Evolutionary conservation across 2,797 vertebrate genomes (phyloP), one percentile per base, ranked within the genome.

Genomic region (Botia kubotai): DNA sequence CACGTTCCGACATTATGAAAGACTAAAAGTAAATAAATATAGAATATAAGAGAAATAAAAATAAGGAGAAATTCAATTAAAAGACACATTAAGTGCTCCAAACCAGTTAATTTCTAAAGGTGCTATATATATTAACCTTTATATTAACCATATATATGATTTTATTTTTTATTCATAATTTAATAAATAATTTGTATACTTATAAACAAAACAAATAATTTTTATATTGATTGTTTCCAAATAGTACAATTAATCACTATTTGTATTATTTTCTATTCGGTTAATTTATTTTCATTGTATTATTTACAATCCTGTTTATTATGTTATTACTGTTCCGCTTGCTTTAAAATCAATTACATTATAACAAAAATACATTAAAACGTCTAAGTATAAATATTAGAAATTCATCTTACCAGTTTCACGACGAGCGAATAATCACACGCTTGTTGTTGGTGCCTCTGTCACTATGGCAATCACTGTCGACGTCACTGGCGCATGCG

Each of bases 341-440:
- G 55, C 6, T 10, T 50, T 50, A 1, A 13, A 50, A 50, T 50
- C 48, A 50, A 50, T 63, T 36, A 36, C 26, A 36, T 63, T 33
- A 29, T 14, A 16, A 63, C 6, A 50, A 50, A 50, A 50, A 36
- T 36, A 36, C 33, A 36, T 36, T 36, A 36, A 36, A 36, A 52
- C 13, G 2, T 0, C 19, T 11, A 43, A 55, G 11, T 77, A 5
- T 5, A 14, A 50, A 75, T 16, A 75, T 33, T 19, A 21, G 1
- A 74, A 62, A 50, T 11, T 3, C 4, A 16, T 6, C n/a, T 78
- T 62, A 78, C 76, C 67, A 52, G n/a, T 78, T 78, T 62, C 1
- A 48, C 75, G 19, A 36, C n/a, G 21, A 58, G 36, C 4, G 23
- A 43, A 75, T 17, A 4, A 6, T 19, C 53, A 48, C 0, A 16